These are phyloP conservation scores for Axinella damicornis DNA, from an alignment of 37 sponge, comb jelly and placozoan species.

Conservation along the genomic window DNA sequence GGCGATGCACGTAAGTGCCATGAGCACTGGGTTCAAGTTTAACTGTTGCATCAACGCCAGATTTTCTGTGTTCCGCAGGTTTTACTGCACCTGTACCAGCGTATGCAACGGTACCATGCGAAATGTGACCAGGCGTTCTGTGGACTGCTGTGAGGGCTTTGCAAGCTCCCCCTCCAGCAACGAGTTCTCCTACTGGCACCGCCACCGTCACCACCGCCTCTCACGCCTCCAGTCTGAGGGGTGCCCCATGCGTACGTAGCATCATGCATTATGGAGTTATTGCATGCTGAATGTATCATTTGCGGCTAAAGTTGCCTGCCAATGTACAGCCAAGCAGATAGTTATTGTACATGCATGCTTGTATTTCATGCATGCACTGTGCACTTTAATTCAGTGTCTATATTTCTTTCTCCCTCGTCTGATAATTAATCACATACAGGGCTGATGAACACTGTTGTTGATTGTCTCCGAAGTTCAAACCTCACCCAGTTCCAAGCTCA, in stretches of 20 bases:
- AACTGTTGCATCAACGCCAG: too few species aligned
- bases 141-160: slow-evolving; percentile 45
- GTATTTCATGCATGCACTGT: too few species aligned
- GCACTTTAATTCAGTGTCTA: too few species aligned
- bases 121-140: background rate
- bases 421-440: background rate
- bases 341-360: too few species aligned
- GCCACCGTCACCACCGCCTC: background rate
- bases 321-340: too few species aligned
- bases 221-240: background rate
- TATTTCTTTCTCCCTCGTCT: too few species aligned
- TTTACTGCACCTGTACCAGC: background rate
- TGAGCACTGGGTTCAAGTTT: too few species aligned
- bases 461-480: slow-evolving; percentile 15
- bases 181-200: background rate
- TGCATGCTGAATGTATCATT: too few species aligned
- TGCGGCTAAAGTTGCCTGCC: too few species aligned
- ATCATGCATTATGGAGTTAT: too few species aligned
- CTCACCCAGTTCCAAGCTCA: background rate
- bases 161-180: background rate
- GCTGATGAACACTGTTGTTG: slow-evolving; percentile 12
- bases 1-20: background rate
- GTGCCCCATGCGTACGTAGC: slow-evolving; percentile 43
- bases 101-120: background rate
- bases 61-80: background rate